Evolutionary conservation across 2,113 vertebrate species (phyloP), one percentile per base, ranked within the genome.

Genomic region (Myotis brandtii): DNA sequence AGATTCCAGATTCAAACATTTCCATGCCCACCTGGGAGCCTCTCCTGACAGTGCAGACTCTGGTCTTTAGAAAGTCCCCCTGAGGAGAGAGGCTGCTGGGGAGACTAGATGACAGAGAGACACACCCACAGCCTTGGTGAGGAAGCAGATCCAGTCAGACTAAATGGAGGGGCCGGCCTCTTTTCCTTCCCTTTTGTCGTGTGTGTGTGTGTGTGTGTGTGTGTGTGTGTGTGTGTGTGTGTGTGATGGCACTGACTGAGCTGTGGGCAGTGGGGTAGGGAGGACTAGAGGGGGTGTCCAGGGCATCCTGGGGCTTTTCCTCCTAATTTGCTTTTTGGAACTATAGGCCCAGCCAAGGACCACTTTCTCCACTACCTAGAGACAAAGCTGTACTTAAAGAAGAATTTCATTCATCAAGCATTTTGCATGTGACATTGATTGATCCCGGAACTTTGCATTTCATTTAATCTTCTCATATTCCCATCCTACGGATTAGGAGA

Each of bases 121-220:
- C 72, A 66, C 21, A 69, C n/a, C 48, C 48, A 3, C 76, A 84
- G 6, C 34, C 89, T 89, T 4, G 20, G 17, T 23, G 87, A 96
- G 94, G 94, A 96, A 95, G 76, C 72, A 84, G 37, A 79, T 73
- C 69, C 77, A 89, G 75, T 92, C 92, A 59, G 93, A 94, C 20
- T 76, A 95, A 95, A 91, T 25, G 40, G 77, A 92, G 79, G 43
- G 43, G 43, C 43, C 3, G 0, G 79, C 56, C 92, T 92, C 90
- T 86, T 52, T 97, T 97, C 97, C 97, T 97, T 97, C 97, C 97
- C 81, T 87, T 97, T 97, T 93, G 95, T 59, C 34, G 2, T 23
- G 7, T 81, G 34, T 40, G 54, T 56, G 75, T 77, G 30, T 50
- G 75, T n/a, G 75, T 46, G 72, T 46, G 73, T 32, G 73, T 23